phyloP scores from a whole-genome alignment of 2,113 vertebrate genomes.

The Jacana jacana region DNA sequence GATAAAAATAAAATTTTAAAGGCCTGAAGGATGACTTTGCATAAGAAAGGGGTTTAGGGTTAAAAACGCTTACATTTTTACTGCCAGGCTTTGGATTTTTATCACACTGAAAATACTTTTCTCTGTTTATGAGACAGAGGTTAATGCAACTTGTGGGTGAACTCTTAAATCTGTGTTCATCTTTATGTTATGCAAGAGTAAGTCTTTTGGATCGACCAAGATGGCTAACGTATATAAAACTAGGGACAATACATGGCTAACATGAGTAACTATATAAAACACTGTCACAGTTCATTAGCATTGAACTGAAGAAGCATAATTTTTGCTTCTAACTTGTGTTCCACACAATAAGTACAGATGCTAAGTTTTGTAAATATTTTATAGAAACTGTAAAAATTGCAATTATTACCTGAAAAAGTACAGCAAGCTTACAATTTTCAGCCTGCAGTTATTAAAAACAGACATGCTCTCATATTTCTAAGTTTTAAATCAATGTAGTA shows the following conservation, averaged over 20 bases:
- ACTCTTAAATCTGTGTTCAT: not conserved
- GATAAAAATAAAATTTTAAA: not conserved
- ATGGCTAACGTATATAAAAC: not conserved
- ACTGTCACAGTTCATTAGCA: not conserved
- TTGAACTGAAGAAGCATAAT: not conserved
- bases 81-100: not conserved
- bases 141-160: not conserved
- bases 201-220: not conserved
- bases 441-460: not conserved
- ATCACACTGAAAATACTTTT: not conserved
- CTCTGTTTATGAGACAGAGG: not conserved
- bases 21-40: not conserved
- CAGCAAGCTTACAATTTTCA: not conserved
- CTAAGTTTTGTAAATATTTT: not conserved
- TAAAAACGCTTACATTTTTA: not conserved
- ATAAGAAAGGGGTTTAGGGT: not conserved
- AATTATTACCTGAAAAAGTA: not conserved
- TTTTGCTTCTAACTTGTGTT: not conserved
- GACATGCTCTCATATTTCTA: not conserved
- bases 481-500: not conserved
- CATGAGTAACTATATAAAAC: not conserved
- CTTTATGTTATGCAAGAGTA: not conserved
- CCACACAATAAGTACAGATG: rapidly evolving
- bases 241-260: not conserved
- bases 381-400: not conserved